Conservation (phyloP, 2,797 vertebrate species). For the Acanthurus tractus region DNA sequence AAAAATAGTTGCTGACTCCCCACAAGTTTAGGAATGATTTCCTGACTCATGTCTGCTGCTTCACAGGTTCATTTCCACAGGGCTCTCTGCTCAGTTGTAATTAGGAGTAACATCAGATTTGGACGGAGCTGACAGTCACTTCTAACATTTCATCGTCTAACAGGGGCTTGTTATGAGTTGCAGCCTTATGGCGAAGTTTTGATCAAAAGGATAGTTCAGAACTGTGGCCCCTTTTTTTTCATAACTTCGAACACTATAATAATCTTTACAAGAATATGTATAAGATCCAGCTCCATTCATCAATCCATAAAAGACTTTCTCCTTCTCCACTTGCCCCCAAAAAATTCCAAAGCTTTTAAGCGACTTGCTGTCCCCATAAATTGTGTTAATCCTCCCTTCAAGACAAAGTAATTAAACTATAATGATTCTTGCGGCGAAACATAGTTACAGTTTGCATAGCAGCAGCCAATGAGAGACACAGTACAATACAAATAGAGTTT, state of each 20-base stretch:
- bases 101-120: conserved; percentile 29
- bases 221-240: background rate
- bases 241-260: conserved; percentile 17
- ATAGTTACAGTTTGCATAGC: conserved; percentile 32
- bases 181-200: background rate
- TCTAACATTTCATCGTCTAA: conserved; percentile 38
- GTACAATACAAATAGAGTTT: conserved; percentile 1
- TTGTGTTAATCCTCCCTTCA: conserved; percentile 17
- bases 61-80: conserved; percentile 34
- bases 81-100: conserved; percentile 22
- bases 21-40: conserved; percentile 6
- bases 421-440: conserved; percentile 35
- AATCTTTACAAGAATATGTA: conserved; percentile 16
- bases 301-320: background rate
- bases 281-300: conserved; percentile 2
- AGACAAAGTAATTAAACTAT: conserved; percentile 40
- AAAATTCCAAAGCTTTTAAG: conserved; percentile 6
- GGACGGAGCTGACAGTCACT: background rate
- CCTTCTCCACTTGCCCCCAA: background rate
- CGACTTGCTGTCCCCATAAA: background rate
- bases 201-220: conserved; percentile 45
- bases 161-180: conserved; percentile 12
- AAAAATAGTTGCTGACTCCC: background rate
- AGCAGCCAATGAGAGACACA: background rate
- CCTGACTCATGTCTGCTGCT: conserved; percentile 19